phyloP scores from a whole-genome alignment of 2,797 vertebrate species.

The Alfaro cultratus region DNA sequence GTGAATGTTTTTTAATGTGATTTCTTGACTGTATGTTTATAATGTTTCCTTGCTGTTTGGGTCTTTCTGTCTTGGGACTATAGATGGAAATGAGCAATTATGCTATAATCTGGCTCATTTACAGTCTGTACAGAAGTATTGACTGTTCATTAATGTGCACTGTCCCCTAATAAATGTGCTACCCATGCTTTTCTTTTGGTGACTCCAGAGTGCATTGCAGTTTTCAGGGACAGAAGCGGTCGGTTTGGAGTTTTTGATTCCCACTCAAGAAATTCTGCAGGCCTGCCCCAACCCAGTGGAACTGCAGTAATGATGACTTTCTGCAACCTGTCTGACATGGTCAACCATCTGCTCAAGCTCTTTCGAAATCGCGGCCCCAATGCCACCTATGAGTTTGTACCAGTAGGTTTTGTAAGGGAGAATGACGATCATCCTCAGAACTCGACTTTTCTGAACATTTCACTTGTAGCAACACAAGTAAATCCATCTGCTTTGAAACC shows the following conservation, averaged over 20 bases:
- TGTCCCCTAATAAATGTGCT: too few species aligned
- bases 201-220: conserved; percentile 9
- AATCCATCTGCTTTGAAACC: fast-evolving
- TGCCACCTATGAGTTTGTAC: conserved; percentile 5
- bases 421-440: too few species aligned
- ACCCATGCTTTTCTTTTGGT: conserved; percentile 4
- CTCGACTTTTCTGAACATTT: too few species aligned
- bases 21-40: too few species aligned
- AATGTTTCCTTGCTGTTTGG: too few species aligned
- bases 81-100: too few species aligned
- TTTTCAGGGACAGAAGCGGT: neutral
- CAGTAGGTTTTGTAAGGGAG: neutral
- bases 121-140: too few species aligned
- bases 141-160: too few species aligned
- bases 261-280: neutral
- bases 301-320: conserved; percentile 3
- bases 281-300: neutral
- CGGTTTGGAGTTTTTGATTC: conserved; percentile 2
- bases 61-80: too few species aligned
- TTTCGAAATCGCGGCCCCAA: neutral
- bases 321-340: neutral
- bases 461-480: too few species aligned
- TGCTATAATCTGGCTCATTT: too few species aligned
- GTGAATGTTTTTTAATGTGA: too few species aligned
- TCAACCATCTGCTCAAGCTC: neutral